phyloP scores from a whole-genome alignment of 2,888 invertebrate species.

The Masnerella sp. region DNA sequence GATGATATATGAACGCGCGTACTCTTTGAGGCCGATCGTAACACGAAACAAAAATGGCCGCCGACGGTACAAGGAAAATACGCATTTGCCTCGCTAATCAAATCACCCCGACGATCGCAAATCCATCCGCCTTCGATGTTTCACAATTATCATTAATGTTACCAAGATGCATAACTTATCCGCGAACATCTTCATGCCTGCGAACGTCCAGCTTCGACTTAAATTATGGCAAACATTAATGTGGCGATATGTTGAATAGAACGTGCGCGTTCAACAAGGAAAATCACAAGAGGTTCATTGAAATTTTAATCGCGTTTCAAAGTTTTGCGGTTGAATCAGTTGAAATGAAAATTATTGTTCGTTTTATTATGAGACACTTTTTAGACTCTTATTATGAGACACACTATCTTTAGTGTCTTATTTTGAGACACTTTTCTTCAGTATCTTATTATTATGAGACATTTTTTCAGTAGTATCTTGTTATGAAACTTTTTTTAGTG shows the following conservation, averaged over 20 bases:
- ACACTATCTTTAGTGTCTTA: too few relatives aligned
- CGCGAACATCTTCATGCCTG: conserved; percentile 42
- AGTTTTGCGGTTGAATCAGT: background rate
- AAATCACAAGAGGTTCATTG: conserved; percentile 1
- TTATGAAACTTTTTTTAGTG: too few relatives aligned
- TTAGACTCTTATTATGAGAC: too few relatives aligned
- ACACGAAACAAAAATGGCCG: conserved; percentile 29
- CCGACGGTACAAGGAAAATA: conserved; percentile 38
- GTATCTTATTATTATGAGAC: too few relatives aligned
- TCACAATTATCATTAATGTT: conserved; percentile 53
- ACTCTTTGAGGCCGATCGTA: conserved; percentile 54
- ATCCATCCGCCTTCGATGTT: conserved; percentile 47
- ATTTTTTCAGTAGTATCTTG: too few relatives aligned
- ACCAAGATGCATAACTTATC: conserved; percentile 42
- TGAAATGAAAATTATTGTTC: too few relatives aligned
- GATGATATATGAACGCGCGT: conserved; percentile 60
- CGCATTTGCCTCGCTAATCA: conserved; percentile 58
- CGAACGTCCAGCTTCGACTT: conserved; percentile 24
- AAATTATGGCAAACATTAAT: conserved; percentile 32
- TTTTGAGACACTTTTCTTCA: too few relatives aligned
- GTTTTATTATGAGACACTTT: too few relatives aligned
- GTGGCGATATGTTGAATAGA: conserved; percentile 6
- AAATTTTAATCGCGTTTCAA: background rate
- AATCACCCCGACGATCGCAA: conserved; percentile 48
- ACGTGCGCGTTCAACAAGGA: conserved; percentile 6